A percentile compares a stretch with the other conserved stretches of the same genome.
These are phyloP conservation scores for Hirtodrosophila confusa DNA, from an alignment of 2,888 invertebrate species.

Conservation along the genomic window DNA sequence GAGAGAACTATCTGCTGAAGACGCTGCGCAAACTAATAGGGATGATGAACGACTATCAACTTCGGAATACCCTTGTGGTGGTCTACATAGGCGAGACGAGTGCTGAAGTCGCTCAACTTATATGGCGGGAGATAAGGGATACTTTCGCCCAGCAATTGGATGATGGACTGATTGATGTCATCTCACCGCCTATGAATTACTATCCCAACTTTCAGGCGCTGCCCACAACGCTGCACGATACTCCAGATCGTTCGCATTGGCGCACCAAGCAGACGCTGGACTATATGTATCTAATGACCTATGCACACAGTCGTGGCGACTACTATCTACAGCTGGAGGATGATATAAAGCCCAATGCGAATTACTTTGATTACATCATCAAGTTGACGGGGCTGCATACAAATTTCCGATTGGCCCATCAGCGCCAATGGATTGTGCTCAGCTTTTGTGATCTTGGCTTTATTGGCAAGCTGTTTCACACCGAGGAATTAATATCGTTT, in stretches of 20 bases:
- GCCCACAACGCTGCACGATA: conserved; percentile 28
- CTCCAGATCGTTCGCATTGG: conserved; percentile 24
- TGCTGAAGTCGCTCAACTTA: not conserved
- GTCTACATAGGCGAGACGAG: conserved; percentile 52
- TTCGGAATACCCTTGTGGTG: conserved; percentile 34
- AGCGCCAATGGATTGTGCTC: conserved; percentile 44
- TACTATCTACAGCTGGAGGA: conserved; percentile 62
- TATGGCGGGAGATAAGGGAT: conserved; percentile 8
- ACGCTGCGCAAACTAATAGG: conserved; percentile 33
- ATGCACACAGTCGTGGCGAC: conserved; percentile 43
- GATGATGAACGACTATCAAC: conserved; percentile 21
- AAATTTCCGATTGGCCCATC: conserved; percentile 33
- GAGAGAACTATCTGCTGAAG: conserved; percentile 17
- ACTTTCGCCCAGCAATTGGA: conserved; percentile 22
- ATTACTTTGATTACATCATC: conserved; percentile 43
- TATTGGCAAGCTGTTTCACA: conserved; percentile 56
- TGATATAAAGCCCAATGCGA: conserved; percentile 25
- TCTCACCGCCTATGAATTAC: conserved; percentile 49
- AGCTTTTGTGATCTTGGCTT: conserved; percentile 53
- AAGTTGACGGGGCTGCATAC: conserved; percentile 30
- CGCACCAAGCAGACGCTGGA: conserved; percentile 63
- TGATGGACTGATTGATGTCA: conserved; percentile 54
- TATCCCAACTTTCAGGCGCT: conserved; percentile 49
- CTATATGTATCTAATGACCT: conserved; percentile 56
- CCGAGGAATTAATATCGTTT: conserved; percentile 29